Evolutionary conservation across 2,888 invertebrate genomes (phyloP).

Genomic region (Apotomis turbidana): DNA sequence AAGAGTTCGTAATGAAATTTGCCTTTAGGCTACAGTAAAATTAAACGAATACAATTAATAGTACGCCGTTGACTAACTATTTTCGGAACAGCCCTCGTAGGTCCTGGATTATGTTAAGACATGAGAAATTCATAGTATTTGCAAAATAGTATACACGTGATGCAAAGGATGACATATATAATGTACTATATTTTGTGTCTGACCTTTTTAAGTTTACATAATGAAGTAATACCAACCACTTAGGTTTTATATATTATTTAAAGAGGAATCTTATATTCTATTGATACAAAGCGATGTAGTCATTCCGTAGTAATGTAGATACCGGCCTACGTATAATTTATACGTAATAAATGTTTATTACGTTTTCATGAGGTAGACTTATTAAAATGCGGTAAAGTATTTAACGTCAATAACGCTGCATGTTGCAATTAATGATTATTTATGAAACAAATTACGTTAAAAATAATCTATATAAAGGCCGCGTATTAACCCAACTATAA

Average conservation of each 20-base stretch:
- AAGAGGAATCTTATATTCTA: slow-evolving; percentile 12
- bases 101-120: too few species aligned
- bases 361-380: slow-evolving; percentile 24
- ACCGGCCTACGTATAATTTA: slow-evolving; percentile 9
- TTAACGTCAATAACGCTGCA: not conserved
- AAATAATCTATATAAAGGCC: not conserved
- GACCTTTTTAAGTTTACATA: too few species aligned
- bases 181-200: too few species aligned
- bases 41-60: too few species aligned
- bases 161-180: too few species aligned
- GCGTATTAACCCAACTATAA: not conserved
- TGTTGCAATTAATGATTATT: slow-evolving; percentile 3
- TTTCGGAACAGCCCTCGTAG: too few species aligned
- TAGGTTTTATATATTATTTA: not conserved
- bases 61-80: too few species aligned
- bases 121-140: too few species aligned
- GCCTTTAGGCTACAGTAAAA: too few species aligned
- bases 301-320: slow-evolving; percentile 17
- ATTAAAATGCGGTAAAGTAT: slow-evolving; percentile 24
- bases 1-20: too few species aligned
- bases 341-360: slow-evolving; percentile 24
- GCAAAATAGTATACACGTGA: too few species aligned
- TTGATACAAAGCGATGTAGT: slow-evolving; percentile 16
- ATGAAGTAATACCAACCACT: too few species aligned
- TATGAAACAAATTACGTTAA: not conserved